These are phyloP conservation scores for Brevipalpus yothersi DNA, from an alignment of 1,140 invertebrate species.

Conservation along the genomic window DNA sequence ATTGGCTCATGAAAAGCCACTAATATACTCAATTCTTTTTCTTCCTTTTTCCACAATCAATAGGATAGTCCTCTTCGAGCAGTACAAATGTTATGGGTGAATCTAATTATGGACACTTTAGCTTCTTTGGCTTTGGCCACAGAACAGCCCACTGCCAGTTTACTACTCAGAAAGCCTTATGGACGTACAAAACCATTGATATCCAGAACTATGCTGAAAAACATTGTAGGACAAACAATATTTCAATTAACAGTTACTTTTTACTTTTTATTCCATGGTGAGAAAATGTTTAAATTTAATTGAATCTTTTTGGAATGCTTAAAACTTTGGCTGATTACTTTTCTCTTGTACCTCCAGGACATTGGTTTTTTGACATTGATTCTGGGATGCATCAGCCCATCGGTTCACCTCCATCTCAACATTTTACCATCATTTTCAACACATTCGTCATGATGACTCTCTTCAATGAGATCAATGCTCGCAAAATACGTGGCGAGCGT, in stretches of 20 bases:
- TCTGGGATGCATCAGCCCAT: conserved; percentile 26
- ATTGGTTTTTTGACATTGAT: conserved; percentile 72
- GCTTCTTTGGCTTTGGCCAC: conserved; percentile 94
- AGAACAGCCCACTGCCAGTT: conserved; percentile 79
- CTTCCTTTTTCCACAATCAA: conserved; percentile 2
- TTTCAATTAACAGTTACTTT: conserved; percentile 93
- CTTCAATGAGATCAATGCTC: conserved; percentile 97
- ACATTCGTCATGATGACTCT: conserved; percentile 99
- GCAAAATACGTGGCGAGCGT: conserved; percentile 96
- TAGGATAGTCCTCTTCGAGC: conserved; percentile 43
- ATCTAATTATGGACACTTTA: conserved; percentile 98
- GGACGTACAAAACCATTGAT: conserved; percentile 94
- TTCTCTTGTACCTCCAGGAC: conserved; percentile 33
- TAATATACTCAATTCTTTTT: background rate
- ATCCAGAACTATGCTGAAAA: conserved; percentile 97
- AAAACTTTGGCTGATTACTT: background rate
- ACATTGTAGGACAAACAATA: conserved; percentile 86
- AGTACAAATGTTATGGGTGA: conserved; percentile 99
- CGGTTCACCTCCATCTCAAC: conserved; percentile 56
- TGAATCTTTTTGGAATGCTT: background rate
- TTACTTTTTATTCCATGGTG: conserved; percentile 69
- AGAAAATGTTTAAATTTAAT: conserved; percentile 18
- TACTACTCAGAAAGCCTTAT: conserved; percentile 84
- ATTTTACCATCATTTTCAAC: conserved; percentile 99
- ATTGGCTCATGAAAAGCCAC: background rate